Evolutionary conservation across 2,113 vertebrate genomes (phyloP), one percentile per base, ranked within the genome.

Genomic region (Pelmatolapia mariae): DNA sequence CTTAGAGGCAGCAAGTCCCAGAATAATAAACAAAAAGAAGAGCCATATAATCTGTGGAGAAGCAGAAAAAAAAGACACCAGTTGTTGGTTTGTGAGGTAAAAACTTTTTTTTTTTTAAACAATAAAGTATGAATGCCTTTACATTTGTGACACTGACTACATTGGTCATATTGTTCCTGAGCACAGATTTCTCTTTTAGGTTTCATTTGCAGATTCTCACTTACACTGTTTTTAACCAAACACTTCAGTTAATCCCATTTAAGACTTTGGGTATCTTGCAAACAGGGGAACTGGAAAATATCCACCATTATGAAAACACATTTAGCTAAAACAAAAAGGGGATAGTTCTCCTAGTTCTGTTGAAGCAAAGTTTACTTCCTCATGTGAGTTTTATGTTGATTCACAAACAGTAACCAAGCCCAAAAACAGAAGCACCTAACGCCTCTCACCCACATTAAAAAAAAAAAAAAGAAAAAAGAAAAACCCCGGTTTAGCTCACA

Each of bases 1-100:
- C 9, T 96, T 96, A 1, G 95, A 96, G 2, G 95, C 95, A 33
- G 91, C 15, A 31, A 96, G 87, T 93, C 95, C 95, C 8, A 96
- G 95, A 71, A 95, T 63, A 19, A 95, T 8, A 61, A 96, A 96
- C 73, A 96, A 47, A 86, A 94, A 87, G 8, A 95, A 5, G 26
- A 96, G 90, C 95, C 95, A 96, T 53, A 96, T 31, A 16, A 95
- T 50, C 95, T 96, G 89, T 85, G 89, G 81, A 91, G 82, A 84
- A 52, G 40, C 54, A 90, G 83, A 90, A 40, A 12, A 13, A 47
- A 45, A 80, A 29, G 13, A 43, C 31, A 84, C 12, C 26, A 4
- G 16, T 10, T 36, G 38, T 12, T 31, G 18, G 10, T 86, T 73
- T 68, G 63, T 40, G 19, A 13, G 11, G 12, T 3, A 38, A 38